Evolutionary conservation across 2,113 vertebrate genomes (phyloP).

Genomic region (Genyomyrus donnyi): DNA sequence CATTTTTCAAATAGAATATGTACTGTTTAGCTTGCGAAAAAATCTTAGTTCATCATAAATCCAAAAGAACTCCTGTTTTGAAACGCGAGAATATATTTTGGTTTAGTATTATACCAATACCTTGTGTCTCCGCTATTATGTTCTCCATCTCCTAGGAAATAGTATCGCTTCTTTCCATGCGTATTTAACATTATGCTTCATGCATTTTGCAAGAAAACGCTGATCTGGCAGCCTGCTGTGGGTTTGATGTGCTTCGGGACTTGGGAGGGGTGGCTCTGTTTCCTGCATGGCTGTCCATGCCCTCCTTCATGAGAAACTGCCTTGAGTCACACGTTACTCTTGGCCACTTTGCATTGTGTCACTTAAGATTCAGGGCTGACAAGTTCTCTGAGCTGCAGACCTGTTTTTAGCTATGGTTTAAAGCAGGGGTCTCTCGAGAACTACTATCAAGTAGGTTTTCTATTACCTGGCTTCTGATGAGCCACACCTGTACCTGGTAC

Average conservation of each 20-base stretch:
- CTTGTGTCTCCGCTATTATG: not conserved
- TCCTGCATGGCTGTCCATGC: not conserved
- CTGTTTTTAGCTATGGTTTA: not conserved
- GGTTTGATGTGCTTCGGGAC: not conserved
- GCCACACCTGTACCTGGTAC: too few relatives aligned
- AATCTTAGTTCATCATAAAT: not conserved
- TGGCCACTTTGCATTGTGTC: not conserved
- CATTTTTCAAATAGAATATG: not conserved
- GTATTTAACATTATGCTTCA: not conserved
- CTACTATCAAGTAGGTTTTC: too few relatives aligned
- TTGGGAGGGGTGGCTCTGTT: not conserved
- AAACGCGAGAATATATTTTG: not conserved
- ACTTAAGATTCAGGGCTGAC: not conserved
- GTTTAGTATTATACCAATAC: not conserved
- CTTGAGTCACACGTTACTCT: not conserved
- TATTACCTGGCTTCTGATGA: too few relatives aligned
- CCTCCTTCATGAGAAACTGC: not conserved
- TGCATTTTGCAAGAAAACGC: not conserved
- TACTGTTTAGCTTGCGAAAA: not conserved
- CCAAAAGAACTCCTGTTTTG: not conserved
- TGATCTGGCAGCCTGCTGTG: not conserved
- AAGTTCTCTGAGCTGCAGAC: not conserved
- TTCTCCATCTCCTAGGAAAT: not conserved
- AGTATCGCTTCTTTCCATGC: not conserved
- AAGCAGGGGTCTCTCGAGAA: not conserved